Conservation (phyloP, 2,113 vertebrate species). For the Pteruthius melanotis region DNA sequence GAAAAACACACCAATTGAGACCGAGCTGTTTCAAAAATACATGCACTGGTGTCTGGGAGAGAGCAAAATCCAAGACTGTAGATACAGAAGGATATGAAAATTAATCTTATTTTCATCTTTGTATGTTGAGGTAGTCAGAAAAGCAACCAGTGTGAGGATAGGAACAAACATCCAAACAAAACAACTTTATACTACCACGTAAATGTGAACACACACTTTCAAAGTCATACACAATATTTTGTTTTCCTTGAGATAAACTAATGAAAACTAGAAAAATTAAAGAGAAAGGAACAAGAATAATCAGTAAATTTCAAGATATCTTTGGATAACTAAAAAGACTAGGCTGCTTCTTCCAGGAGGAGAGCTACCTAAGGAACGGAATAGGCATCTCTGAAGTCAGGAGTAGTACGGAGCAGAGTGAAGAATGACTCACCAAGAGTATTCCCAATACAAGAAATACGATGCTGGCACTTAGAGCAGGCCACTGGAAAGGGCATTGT, state of each 20-base stretch:
- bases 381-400: neutral
- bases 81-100: neutral
- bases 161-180: neutral
- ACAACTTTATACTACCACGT: neutral
- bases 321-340: neutral
- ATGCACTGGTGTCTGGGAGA: neutral
- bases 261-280: neutral
- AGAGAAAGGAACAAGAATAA: neutral
- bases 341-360: neutral
- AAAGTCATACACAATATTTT: neutral
- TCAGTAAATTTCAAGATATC: neutral
- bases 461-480: neutral
- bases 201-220: neutral
- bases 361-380: neutral
- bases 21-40: neutral
- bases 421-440: neutral
- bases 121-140: neutral
- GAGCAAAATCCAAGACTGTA: neutral
- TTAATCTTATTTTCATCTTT: neutral
- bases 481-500: neutral
- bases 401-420: neutral
- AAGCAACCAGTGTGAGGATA: neutral
- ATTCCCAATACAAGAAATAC: neutral
- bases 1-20: neutral
- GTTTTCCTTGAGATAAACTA: neutral